phyloP scores from a whole-genome alignment of 2,888 invertebrate species.

The Camptogramma bilineatum region DNA sequence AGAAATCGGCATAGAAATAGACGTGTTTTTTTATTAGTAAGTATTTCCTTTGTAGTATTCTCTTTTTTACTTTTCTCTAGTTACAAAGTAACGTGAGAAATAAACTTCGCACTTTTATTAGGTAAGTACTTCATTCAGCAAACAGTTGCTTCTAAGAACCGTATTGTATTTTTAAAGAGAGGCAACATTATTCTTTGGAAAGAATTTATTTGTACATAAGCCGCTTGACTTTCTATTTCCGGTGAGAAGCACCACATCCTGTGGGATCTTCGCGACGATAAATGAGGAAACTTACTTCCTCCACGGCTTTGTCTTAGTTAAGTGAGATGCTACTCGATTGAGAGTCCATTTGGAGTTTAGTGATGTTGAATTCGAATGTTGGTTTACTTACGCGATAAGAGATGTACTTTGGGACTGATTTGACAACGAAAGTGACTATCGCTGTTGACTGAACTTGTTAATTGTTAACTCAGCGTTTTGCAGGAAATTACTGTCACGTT shows the following conservation, averaged over 20 bases:
- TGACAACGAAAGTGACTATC: not conserved
- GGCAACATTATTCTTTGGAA: constrained; percentile 49
- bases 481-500: too few relatives aligned
- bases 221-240: constrained; percentile 79
- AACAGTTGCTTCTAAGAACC: constrained; percentile 31
- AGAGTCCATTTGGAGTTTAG: constrained; percentile 51
- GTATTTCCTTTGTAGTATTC: not conserved
- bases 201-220: constrained; percentile 67
- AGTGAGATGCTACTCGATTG: constrained; percentile 55
- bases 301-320: constrained; percentile 66
- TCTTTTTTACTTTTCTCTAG: not conserved
- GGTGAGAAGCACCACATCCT: constrained; percentile 64
- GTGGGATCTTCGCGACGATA: constrained; percentile 65
- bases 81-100: constrained; percentile 33
- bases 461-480: too few relatives aligned
- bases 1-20: not conserved
- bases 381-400: constrained; percentile 38
- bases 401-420: not conserved
- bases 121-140: constrained; percentile 27
- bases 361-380: constrained; percentile 35
- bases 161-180: constrained; percentile 35
- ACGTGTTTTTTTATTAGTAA: not conserved
- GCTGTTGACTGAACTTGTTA: not conserved
- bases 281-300: constrained; percentile 70
- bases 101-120: constrained; percentile 41